Evolutionary conservation across 2,888 invertebrate genomes (phyloP).

Genomic region (Zhuqinia jingwanae): DNA sequence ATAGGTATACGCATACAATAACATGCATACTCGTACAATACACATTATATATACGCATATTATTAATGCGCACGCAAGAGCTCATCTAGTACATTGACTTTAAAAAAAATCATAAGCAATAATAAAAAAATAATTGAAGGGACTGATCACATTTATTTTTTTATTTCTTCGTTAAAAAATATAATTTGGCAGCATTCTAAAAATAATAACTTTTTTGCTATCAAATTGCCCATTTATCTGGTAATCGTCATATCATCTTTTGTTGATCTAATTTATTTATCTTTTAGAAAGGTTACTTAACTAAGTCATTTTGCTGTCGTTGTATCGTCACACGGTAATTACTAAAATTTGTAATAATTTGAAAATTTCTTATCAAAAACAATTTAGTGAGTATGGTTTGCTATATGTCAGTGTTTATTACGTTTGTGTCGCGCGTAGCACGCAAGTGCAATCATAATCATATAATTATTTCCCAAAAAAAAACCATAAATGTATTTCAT

Average conservation of each 20-base stretch:
- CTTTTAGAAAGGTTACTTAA: constrained; percentile 25
- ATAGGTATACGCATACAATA: too few relatives aligned
- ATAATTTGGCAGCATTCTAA: constrained; percentile 23
- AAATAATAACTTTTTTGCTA: not conserved
- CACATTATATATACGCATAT: not conserved
- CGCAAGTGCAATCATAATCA: not conserved
- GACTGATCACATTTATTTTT: too few relatives aligned
- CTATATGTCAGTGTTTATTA: not conserved
- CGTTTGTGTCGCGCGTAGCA: constrained; percentile 5
- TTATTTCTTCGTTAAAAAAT: not conserved
- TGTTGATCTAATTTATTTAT: constrained; percentile 31
- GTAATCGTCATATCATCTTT: too few relatives aligned
- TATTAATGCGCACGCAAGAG: too few relatives aligned
- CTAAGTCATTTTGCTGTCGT: constrained; percentile 4
- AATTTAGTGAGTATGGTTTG: not conserved
- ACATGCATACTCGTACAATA: too few relatives aligned
- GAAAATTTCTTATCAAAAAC: too few relatives aligned
- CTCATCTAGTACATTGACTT: too few relatives aligned
- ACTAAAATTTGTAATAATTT: not conserved
- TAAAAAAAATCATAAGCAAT: too few relatives aligned
- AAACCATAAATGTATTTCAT: too few relatives aligned
- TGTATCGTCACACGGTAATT: not conserved
- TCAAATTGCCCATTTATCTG: not conserved
- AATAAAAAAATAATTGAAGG: too few relatives aligned
- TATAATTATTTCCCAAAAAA: not conserved